Evolutionary conservation across 2,797 vertebrate species (phyloP).

Genomic region (Lepilemur ruficaudatus): DNA sequence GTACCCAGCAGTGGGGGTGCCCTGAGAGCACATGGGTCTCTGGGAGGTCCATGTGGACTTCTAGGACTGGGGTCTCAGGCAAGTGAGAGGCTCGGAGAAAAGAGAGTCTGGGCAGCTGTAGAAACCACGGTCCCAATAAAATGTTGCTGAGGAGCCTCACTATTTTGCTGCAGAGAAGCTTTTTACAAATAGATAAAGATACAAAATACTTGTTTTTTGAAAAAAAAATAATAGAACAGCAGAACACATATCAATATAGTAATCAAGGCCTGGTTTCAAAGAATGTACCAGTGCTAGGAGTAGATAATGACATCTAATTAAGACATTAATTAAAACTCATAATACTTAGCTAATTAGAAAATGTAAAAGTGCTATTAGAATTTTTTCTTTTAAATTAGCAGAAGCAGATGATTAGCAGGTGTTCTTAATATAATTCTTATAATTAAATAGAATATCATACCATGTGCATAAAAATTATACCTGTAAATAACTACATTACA

Average conservation of each 20-base stretch:
- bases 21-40: fast-evolving
- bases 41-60: neutral
- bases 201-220: neutral
- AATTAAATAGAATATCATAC: neutral
- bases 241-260: constrained; percentile 15
- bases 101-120: fast-evolving
- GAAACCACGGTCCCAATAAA: neutral
- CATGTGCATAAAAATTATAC: neutral
- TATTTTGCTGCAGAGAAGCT: neutral
- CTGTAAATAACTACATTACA: neutral
- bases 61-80: neutral
- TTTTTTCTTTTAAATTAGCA: constrained; percentile 57
- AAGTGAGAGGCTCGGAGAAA: neutral
- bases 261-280: constrained; percentile 22
- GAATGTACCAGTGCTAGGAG: neutral
- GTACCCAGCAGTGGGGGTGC: fast-evolving
- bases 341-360: constrained; percentile 78
- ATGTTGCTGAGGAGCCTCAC: neutral
- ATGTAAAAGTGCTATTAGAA: constrained; percentile 70
- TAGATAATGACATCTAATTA: constrained; percentile 79
- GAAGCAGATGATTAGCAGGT: constrained; percentile 57
- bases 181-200: neutral
- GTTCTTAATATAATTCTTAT: neutral
- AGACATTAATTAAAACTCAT: constrained; percentile 82
- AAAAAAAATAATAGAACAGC: neutral